A percentile compares a stretch with the other conserved stretches of the same genome.
phyloP scores from a whole-genome alignment of 2,797 vertebrate genomes.

The Limnodromus scolopaceus region DNA sequence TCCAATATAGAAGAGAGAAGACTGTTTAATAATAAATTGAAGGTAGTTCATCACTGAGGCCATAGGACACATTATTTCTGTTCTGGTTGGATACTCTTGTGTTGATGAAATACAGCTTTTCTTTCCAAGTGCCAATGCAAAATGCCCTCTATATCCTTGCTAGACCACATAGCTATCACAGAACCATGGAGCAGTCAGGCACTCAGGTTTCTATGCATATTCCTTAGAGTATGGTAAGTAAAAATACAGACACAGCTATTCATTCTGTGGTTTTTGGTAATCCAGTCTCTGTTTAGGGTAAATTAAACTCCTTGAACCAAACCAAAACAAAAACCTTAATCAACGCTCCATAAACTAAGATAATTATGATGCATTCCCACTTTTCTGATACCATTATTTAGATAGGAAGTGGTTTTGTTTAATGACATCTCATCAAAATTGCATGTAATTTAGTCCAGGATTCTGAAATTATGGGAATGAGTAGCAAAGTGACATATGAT shows the following conservation, averaged over 20 bases:
- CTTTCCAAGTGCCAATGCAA: neutral
- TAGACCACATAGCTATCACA: neutral
- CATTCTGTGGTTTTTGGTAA: neutral
- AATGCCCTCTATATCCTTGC: neutral
- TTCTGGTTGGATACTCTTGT: neutral
- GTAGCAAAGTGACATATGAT: neutral
- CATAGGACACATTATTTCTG: neutral
- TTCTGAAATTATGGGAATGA: neutral
- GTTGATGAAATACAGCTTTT: neutral
- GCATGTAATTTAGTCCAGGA: neutral
- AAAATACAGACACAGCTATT: neutral
- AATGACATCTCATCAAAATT: neutral
- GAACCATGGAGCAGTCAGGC: neutral
- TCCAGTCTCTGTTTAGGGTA: neutral
- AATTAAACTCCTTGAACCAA: neutral
- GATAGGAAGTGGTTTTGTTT: neutral
- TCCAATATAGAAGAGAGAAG: neutral
- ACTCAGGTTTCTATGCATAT: neutral
- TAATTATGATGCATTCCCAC: neutral
- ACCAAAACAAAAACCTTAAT: neutral
- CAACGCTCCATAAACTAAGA: neutral
- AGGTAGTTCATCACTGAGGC: neutral
- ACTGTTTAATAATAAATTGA: neutral
- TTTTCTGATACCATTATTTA: neutral
- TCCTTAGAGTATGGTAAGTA: neutral